Evolutionary conservation across 2,888 invertebrate species (phyloP).

Genomic region (Iphiclides podalirius): DNA sequence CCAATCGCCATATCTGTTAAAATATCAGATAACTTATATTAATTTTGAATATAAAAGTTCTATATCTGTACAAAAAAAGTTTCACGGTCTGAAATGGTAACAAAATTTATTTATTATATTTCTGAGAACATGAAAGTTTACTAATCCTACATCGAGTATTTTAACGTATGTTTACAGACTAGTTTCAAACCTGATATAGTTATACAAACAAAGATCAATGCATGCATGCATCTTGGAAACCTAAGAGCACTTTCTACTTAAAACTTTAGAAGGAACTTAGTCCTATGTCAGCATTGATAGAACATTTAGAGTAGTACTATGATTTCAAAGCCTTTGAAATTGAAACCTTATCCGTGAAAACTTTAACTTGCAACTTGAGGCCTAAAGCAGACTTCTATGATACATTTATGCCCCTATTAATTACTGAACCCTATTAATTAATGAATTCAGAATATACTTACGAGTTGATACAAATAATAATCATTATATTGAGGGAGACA

Average conservation of each 20-base stretch:
- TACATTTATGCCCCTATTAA: too few relatives aligned
- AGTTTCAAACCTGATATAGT: constrained; percentile 1
- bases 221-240: constrained; percentile 19
- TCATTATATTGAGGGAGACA: too few relatives aligned
- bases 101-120: too few relatives aligned
- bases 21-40: too few relatives aligned
- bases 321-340: constrained; percentile 22
- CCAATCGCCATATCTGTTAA: too few relatives aligned
- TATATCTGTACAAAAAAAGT: too few relatives aligned
- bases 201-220: constrained; percentile 19
- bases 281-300: constrained; percentile 19
- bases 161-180: too few relatives aligned
- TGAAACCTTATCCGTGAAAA: constrained; percentile 17
- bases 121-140: too few relatives aligned
- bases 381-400: neutral
- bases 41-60: neutral
- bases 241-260: constrained; percentile 22
- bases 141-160: too few relatives aligned
- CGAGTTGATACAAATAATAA: too few relatives aligned
- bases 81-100: neutral
- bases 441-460: too few relatives aligned
- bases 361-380: neutral
- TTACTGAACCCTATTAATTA: too few relatives aligned
- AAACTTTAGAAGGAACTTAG: constrained; percentile 19
- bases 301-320: constrained; percentile 19